phyloP scores from a whole-genome alignment of 2,888 invertebrate species.

The Lymantria dispar region DNA sequence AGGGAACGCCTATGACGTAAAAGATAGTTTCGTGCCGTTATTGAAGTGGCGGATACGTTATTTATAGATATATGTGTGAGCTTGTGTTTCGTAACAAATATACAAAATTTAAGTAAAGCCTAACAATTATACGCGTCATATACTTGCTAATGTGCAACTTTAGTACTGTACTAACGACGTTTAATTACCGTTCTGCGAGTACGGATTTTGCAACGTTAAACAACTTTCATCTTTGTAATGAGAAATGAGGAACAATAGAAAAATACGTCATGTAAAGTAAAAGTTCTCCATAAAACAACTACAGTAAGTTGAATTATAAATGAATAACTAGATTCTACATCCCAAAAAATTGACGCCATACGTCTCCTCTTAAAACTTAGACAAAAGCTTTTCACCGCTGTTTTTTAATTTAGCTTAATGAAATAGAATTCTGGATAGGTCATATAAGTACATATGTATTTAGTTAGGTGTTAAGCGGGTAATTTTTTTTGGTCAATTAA shows the following conservation, averaged over 20 bases:
- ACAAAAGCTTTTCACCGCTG: too few species aligned
- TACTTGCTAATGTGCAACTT: conserved; percentile 15
- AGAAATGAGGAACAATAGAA: conserved; percentile 25
- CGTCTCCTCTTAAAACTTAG: neutral
- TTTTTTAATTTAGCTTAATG: too few species aligned
- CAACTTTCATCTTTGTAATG: conserved; percentile 21
- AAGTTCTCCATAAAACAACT: conserved; percentile 6
- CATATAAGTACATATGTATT: too few species aligned
- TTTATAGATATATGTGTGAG: neutral
- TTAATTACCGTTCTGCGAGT: conserved; percentile 19
- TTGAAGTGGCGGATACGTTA: neutral
- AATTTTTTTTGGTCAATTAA: too few species aligned
- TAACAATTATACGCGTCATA: conserved; percentile 9
- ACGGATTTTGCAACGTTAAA: conserved; percentile 5
- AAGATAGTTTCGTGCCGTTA: neutral
- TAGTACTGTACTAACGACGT: conserved; percentile 17
- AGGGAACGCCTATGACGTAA: neutral
- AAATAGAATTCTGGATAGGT: too few species aligned
- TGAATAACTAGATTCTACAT: neutral
- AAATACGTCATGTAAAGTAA: conserved; percentile 9
- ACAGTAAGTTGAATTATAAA: conserved; percentile 1
- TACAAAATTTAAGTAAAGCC: conserved; percentile 1
- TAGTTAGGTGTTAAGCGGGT: too few species aligned
- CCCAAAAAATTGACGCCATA: too few species aligned
- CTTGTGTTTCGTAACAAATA: neutral